Evolutionary conservation across 2,888 invertebrate genomes (phyloP).

Genomic region (Diloba caeruleocephala): DNA sequence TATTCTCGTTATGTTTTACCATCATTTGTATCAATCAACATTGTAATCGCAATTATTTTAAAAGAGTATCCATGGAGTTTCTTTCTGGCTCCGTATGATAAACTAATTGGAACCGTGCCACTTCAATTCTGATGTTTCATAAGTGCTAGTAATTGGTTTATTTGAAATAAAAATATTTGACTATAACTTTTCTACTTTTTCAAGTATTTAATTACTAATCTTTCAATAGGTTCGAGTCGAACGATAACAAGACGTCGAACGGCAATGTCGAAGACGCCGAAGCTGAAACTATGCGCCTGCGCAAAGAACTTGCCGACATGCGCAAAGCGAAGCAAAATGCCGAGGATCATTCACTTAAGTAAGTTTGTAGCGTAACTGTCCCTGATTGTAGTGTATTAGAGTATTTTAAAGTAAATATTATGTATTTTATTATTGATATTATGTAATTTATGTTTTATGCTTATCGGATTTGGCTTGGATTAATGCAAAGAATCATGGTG

Average conservation of each 20-base stretch:
- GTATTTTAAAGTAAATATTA: background rate
- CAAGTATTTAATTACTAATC: no score
- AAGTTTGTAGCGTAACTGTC: conserved; percentile 57
- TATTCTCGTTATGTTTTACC: no score
- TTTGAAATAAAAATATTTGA: no score
- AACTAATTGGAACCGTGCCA: no score
- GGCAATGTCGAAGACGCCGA: conserved; percentile 81
- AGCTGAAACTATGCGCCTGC: conserved; percentile 86
- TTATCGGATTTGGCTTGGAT: conserved; percentile 15
- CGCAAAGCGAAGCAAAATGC: conserved; percentile 88
- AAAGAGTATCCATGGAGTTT: no score
- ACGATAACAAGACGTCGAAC: conserved; percentile 74
- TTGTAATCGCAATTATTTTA: no score
- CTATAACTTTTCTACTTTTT: background rate
- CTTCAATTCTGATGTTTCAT: no score
- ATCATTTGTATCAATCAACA: no score
- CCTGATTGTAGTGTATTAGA: background rate
- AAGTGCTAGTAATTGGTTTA: no score
- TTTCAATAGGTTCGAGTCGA: conserved; percentile 70
- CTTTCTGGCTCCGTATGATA: no score
- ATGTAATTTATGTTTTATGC: conserved; percentile 19
- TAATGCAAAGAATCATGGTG: conserved; percentile 10
- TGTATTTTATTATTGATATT: background rate
- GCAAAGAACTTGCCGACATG: conserved; percentile 89
- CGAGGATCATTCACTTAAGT: conserved; percentile 90